These are phyloP conservation scores for Malachius bipustulatus DNA, from an alignment of 2,888 invertebrate genomes.

Conservation along the genomic window DNA sequence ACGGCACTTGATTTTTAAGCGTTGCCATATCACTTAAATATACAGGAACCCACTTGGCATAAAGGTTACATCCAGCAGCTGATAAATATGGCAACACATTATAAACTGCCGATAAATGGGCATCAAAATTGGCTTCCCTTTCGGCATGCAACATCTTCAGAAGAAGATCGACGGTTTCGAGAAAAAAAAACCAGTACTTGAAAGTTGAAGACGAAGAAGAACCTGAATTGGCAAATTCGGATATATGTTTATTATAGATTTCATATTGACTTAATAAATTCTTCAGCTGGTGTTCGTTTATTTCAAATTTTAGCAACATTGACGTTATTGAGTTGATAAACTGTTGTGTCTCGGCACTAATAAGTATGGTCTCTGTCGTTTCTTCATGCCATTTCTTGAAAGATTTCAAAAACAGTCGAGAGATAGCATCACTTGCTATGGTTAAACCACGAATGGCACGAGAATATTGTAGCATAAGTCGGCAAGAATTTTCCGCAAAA, in stretches of 20 bases:
- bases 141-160: slow-evolving; percentile 13
- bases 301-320: no score
- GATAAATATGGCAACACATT: slow-evolving; percentile 14
- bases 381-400: not conserved
- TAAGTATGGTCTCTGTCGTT: no score
- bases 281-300: no score
- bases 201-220: slow-evolving; percentile 10
- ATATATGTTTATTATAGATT: not conserved
- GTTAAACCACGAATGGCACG: slow-evolving; percentile 2
- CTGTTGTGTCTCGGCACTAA: no score
- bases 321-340: no score
- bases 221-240: slow-evolving; percentile 7
- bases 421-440: not conserved
- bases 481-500: slow-evolving; percentile 3
- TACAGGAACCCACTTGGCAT: slow-evolving; percentile 15
- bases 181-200: slow-evolving; percentile 14
- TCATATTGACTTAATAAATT: no score
- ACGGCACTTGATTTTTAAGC: slow-evolving; percentile 10
- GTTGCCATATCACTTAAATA: slow-evolving; percentile 15
- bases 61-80: slow-evolving; percentile 15
- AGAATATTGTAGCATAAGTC: not conserved
- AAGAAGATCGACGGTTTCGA: slow-evolving; percentile 13
- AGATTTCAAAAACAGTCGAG: not conserved
- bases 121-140: slow-evolving; percentile 14
- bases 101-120: slow-evolving; percentile 13